These are phyloP conservation scores for Heteronetta atricapilla DNA, from an alignment of 2,113 vertebrate species.

Conservation along the genomic window DNA sequence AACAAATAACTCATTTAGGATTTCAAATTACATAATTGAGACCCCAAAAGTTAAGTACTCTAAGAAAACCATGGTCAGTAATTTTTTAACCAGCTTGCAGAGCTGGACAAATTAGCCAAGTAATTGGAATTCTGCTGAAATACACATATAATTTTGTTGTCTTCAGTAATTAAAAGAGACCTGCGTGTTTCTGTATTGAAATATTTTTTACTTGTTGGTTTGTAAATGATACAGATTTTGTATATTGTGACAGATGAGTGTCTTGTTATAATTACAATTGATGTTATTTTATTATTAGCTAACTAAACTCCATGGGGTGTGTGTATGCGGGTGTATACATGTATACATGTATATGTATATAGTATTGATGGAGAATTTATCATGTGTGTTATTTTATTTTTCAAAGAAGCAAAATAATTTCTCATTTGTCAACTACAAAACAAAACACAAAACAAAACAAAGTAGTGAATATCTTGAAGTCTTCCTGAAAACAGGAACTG, in stretches of 20 bases:
- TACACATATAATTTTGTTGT: background rate
- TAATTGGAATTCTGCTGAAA: background rate
- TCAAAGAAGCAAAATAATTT: constrained; percentile 23
- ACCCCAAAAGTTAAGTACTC: background rate
- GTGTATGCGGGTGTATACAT: background rate
- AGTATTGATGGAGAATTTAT: constrained; percentile 17
- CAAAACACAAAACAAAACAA: background rate
- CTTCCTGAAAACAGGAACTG: constrained; percentile 1
- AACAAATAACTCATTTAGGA: background rate
- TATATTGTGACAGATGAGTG: background rate
- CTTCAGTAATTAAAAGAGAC: background rate
- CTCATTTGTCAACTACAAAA: constrained; percentile 53
- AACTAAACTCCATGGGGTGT: background rate
- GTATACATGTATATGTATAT: background rate
- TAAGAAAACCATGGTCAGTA: background rate
- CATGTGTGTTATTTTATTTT: background rate
- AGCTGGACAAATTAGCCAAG: background rate
- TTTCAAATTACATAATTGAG: background rate
- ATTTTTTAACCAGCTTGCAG: background rate
- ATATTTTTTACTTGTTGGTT: background rate
- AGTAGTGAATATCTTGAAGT: background rate
- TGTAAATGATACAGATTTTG: background rate
- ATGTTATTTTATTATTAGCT: background rate
- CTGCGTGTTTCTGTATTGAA: background rate
- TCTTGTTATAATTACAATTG: background rate